Evolutionary conservation across 1,140 invertebrate species (phyloP).

Genomic region (Monochamus saltuarius): DNA sequence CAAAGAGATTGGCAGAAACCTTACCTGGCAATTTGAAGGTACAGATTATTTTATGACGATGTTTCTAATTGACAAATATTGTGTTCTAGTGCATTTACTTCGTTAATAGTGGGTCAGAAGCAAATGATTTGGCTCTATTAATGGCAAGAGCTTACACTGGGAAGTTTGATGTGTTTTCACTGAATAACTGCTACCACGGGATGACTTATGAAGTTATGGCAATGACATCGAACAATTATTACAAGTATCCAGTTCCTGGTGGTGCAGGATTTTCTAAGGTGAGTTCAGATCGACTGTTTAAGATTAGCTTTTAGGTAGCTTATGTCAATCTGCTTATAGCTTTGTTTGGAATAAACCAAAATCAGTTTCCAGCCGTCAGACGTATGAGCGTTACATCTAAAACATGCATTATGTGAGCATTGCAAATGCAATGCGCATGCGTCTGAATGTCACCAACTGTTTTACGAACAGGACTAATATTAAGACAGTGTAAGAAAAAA

Average conservation of each 20-base stretch:
- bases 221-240: slow-evolving; percentile 77
- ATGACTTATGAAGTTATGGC: slow-evolving; percentile 81
- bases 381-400: too few species aligned
- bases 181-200: slow-evolving; percentile 90
- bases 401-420: too few species aligned
- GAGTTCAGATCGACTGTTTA: slow-evolving; percentile 47
- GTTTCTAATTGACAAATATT: background rate
- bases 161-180: slow-evolving; percentile 80
- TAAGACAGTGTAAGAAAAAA: too few species aligned
- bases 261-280: slow-evolving; percentile 84
- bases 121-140: slow-evolving; percentile 90
- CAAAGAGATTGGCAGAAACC: slow-evolving; percentile 75
- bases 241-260: slow-evolving; percentile 74
- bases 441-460: too few species aligned
- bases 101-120: slow-evolving; percentile 95
- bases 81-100: slow-evolving; percentile 77
- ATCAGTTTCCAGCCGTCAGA: too few species aligned
- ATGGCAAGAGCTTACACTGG: slow-evolving; percentile 84
- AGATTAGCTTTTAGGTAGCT: too few species aligned
- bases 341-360: too few species aligned
- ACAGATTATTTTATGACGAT: slow-evolving; percentile 13
- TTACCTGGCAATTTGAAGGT: slow-evolving; percentile 86
- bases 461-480: too few species aligned
- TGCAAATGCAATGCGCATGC: too few species aligned
- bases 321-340: too few species aligned